Base-by-base conservation (phyloP, 2,797 vertebrate genomes). In the Galaxias olidus region DNA sequence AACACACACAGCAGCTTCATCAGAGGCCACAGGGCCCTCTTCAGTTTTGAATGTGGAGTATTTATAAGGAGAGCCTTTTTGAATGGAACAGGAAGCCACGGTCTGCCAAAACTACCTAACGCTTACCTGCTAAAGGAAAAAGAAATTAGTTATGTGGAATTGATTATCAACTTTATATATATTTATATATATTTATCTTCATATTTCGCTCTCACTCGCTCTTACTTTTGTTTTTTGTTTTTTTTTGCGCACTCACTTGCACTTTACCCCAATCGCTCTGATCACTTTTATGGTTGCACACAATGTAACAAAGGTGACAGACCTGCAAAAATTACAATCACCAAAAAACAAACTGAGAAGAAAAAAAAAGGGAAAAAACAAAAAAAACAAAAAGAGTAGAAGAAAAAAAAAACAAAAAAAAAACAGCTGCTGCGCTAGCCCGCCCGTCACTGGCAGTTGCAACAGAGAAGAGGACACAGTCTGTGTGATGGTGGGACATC, bases 1-100 rank as follows among this genome's bases (percentile, higher is more conserved):
- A 97, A 98, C 98, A 98, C 96, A 98, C 96, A 98, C 95, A 99
- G 97, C 97, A 99, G 97, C 97, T 96, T 98, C 93, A 95, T 95
- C 93, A 94, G 94, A 96, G 95, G 96, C 93, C 93, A 91, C 88
- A 79, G 88, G 62, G 82, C 92, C 93, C 92, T 95, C 93, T 94
- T 92, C 91, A 94, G 93, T 94, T 95, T 85, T 95, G 94, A 95
- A 96, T 90, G 94, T 95, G 94, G 94, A 96, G 90, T 93, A 97
- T 96, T 91, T 90, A 95, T 96, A 96, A 90, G 90, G 90, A 96
- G 93, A 95, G 93, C 93, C 85, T 85, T 95, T 30, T 93, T 94
- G 92, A 91, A 94, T 91, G 90, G 94, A 93, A 94, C 93, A 94
- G 94, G 93, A 93, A 90, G 91, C 93, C 91, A 93, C 92, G 70